Evolutionary conservation across 2,888 invertebrate genomes (phyloP).

Genomic region (Augochlorella aurata): DNA sequence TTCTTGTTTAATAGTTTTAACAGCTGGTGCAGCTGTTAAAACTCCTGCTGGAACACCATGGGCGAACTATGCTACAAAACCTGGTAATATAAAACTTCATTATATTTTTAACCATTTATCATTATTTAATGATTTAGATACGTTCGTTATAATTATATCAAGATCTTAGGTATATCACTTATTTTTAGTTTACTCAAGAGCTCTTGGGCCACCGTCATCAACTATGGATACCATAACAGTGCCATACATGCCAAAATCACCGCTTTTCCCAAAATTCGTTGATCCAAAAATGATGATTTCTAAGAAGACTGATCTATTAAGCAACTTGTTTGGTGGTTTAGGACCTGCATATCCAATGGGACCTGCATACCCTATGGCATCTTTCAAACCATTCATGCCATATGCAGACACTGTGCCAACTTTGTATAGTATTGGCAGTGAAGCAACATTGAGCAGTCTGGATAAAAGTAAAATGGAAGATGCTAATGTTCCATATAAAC

Average conservation of each 20-base stretch:
- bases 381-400: constrained; percentile 19
- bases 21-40: constrained; percentile 61
- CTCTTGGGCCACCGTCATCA: constrained; percentile 67
- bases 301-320: constrained; percentile 73
- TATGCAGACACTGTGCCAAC: constrained; percentile 33
- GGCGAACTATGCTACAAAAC: constrained; percentile 58
- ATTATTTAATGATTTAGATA: not conserved
- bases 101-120: not conserved
- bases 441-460: not conserved
- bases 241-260: constrained; percentile 74
- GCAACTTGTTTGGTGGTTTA: constrained; percentile 71
- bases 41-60: constrained; percentile 69
- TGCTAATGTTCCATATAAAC: constrained; percentile 46
- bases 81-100: constrained; percentile 59
- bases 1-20: constrained; percentile 62
- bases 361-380: constrained; percentile 38
- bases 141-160: not conserved
- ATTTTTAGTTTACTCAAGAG: constrained; percentile 68
- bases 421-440: constrained; percentile 24
- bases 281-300: constrained; percentile 75
- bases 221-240: constrained; percentile 71
- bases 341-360: constrained; percentile 39
- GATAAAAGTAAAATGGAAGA: constrained; percentile 30
- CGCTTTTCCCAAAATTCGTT: constrained; percentile 76
- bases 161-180: not conserved